These are phyloP conservation scores for Drosophila pseudoobscura DNA, from an alignment of 1,140 invertebrate genomes.

Conservation along the genomic window DNA sequence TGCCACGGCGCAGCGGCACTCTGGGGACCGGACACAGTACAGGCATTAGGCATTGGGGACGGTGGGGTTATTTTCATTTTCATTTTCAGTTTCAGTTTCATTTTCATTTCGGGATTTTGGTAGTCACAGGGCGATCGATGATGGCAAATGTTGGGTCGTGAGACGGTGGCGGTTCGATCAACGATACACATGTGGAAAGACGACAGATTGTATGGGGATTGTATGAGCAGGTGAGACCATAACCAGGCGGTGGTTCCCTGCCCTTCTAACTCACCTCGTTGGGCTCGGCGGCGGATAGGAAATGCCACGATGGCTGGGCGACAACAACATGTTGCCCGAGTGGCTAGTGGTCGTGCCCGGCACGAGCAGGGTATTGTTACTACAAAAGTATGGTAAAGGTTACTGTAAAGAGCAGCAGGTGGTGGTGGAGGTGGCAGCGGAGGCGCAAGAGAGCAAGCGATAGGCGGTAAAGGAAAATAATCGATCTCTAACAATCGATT, in stretches of 20 bases:
- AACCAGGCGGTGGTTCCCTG: slow-evolving; percentile 27
- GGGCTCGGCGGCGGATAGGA: slow-evolving; percentile 91
- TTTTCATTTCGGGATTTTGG: slow-evolving; percentile 19
- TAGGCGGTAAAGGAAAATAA: slow-evolving; percentile 21
- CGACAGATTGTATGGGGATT: slow-evolving; percentile 12
- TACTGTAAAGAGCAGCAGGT: slow-evolving; percentile 61
- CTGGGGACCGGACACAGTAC: slow-evolving; percentile 54
- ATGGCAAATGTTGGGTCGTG: slow-evolving; percentile 40
- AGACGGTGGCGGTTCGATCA: slow-evolving; percentile 31
- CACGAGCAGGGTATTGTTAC: slow-evolving; percentile 85
- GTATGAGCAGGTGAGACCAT: slow-evolving; percentile 18
- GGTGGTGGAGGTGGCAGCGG: slow-evolving; percentile 7
- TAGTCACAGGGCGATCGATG: slow-evolving; percentile 25
- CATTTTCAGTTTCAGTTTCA: not conserved
- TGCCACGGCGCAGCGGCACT: slow-evolving; percentile 87
- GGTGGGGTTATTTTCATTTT: slow-evolving; percentile 24
- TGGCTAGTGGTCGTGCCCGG: slow-evolving; percentile 84
- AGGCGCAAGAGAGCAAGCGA: slow-evolving; percentile 34
- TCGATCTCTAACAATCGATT: not conserved
- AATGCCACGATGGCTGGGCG: slow-evolving; percentile 86
- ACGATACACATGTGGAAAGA: slow-evolving; percentile 35
- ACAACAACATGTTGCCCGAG: slow-evolving; percentile 84
- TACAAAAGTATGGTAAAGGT: slow-evolving; percentile 82
- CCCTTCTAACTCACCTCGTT: slow-evolving; percentile 84
- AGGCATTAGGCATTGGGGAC: slow-evolving; percentile 46